Base-by-base conservation (phyloP, 1,140 invertebrate species). In the Thaumatotibia leucotreta region DNA sequence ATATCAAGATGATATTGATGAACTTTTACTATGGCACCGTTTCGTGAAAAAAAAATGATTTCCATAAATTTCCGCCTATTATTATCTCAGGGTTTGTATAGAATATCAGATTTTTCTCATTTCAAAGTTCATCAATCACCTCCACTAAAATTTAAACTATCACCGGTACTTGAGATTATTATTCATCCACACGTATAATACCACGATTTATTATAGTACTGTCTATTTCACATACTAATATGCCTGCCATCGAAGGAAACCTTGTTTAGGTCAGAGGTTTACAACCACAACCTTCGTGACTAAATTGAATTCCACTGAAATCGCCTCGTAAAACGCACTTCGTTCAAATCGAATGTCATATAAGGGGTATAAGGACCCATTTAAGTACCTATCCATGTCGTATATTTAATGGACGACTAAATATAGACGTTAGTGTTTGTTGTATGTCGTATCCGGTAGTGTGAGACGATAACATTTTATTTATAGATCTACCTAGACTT, bases 231-330 rank as follows among this genome's bases (percentile, higher is more conserved):
- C 24, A 6, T 58, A 27, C 24, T 58, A 24, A 54, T 54, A 58
- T 17, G 52, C 58, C 20, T 29, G 62, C 50, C 29, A 61, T 62
- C n/a, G 32, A 14, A 70, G 72, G 61, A 69, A 65, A 72, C 52
- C 71, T 66, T 70, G 70, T 66, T 70, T 50, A 73, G 81, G 82
- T 84, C 82, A 85, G 79, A 84, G 77, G 83, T 84, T 88, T 86
- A 85, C 73, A 76, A 49, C 50, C 54, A 72, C 66, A 65, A 70
- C 70, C 69, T 74, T 77, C 73, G 79, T 79, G 83, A 85, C 77
- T 79, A 87, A 89, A 89, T 89, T 89, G 86, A 87, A 89, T 84
- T 80, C 67, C 74, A 74, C 71, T 77, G 77, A 71, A 83, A 85
- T 86, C 75, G 74, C 72, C 32, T 82, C 84, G 80, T 88, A 86